Base-by-base conservation (phyloP, 2,113 vertebrate species). In the Triplophysa rosa region DNA sequence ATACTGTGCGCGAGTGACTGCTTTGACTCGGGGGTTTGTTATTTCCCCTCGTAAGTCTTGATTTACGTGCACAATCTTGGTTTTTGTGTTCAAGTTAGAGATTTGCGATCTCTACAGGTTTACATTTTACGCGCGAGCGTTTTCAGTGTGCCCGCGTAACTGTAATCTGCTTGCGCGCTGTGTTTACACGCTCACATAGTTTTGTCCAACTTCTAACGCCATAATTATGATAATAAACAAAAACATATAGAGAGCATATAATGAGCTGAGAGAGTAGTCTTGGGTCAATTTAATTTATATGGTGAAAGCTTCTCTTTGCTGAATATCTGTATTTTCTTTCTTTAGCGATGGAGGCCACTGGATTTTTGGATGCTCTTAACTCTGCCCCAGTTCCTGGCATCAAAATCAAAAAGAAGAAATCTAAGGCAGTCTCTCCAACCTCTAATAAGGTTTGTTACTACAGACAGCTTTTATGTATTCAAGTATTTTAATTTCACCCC, bases 381-480 rank as follows among this genome's bases (percentile, higher is more conserved):
- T 99, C 97, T 0, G 97, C 97, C 3, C 97, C 97, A 1, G 91
- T 98, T 21, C 95, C 96, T 0, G 96, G 96, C 23, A 95, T 97
- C 85, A 99, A 98, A 86, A 98, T 98, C 85, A 99, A 98, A 83
- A 99, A 99, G 90, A 99, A 99, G 87, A 98, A 98, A 77, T 0
- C 83, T 0, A 98, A 98, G 67, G 95, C 92, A 0, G 85, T 92
- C 14, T 98, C 97, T 4, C 97, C 96, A 0, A 98, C 96, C 0
- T 93, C 95, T 0, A 91, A 94, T 84, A 99, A 99, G 96, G 96
- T 98, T 86, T 17, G 52, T 4, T 67, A 37, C 37, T 4, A 11
- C 2, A 77, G 21, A 62, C 23, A 14, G 19, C 17, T 67, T 29
- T 17, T 67, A 33, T 40, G 9, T 4, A 9, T 12, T 37, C 33